Evolutionary conservation across 92 coral and sea anemone genomes (phyloP).

Genomic region (Palythoa caribaeorum): DNA sequence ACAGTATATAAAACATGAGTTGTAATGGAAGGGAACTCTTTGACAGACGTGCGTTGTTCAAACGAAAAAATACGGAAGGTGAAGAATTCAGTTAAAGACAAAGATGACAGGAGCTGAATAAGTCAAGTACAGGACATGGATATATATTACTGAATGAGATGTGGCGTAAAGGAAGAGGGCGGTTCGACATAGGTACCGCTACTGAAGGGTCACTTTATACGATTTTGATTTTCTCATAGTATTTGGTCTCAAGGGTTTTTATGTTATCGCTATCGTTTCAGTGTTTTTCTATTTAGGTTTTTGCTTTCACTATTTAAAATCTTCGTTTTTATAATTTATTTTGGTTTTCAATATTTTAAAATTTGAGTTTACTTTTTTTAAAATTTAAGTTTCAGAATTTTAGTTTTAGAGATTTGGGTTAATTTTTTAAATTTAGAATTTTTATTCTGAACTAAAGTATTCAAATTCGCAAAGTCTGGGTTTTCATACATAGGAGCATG

Average conservation of each 20-base stretch:
- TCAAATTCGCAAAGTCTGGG: neutral
- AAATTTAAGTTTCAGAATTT: neutral
- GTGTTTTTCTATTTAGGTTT: neutral
- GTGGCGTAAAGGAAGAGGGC: neutral
- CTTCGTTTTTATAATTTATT: neutral
- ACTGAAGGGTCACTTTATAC: neutral
- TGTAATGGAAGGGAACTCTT: too few species aligned
- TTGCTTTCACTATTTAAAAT: neutral
- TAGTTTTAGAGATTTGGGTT: neutral
- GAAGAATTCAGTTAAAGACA: too few species aligned
- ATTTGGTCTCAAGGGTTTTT: neutral
- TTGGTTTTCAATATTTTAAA: neutral
- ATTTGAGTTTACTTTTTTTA: neutral
- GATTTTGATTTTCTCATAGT: neutral
- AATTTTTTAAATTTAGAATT: too few species aligned
- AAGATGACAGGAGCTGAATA: neutral
- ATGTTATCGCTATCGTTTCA: neutral
- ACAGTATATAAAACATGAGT: too few species aligned
- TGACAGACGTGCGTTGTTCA: too few species aligned
- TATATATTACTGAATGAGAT: neutral
- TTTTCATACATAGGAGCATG: conserved; percentile 1
- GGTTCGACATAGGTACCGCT: neutral
- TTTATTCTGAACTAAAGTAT: neutral
- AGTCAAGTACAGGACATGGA: neutral
- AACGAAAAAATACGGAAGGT: too few species aligned